Percentiles rank a stretch among this genome's conserved stretches.
phyloP scores from a whole-genome alignment of 2,113 vertebrate species.

The Scomber scombrus region DNA sequence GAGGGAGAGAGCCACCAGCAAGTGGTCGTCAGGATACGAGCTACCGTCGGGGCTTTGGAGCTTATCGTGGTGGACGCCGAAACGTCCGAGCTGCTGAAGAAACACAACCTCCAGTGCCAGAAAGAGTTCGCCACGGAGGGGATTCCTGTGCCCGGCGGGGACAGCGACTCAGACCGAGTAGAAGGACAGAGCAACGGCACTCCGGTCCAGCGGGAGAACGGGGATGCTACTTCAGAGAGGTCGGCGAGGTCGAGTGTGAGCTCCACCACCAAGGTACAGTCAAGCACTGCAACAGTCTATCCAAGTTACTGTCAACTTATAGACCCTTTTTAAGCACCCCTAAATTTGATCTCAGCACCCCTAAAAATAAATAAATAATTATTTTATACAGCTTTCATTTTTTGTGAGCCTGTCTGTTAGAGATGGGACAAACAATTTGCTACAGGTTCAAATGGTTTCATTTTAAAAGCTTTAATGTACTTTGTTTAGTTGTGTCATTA shows the following conservation, averaged over 20 bases:
- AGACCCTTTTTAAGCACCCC: too few relatives aligned
- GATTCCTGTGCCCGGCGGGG: constrained; percentile 70
- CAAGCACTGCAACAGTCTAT: neutral
- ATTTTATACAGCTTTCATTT: too few relatives aligned
- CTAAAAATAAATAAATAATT: too few relatives aligned
- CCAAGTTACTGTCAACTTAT: too few relatives aligned
- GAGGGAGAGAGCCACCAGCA: constrained; percentile 94
- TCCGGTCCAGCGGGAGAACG: constrained; percentile 67
- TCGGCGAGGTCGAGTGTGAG: constrained; percentile 62
- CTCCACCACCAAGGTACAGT: constrained; percentile 69
- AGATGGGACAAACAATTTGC: too few relatives aligned
- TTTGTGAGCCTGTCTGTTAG: too few relatives aligned
- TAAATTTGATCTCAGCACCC: too few relatives aligned
- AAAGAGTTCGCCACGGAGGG: constrained; percentile 83
- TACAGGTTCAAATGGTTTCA: too few relatives aligned
- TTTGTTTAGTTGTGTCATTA: too few relatives aligned
- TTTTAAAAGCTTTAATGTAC: too few relatives aligned
- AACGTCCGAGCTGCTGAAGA: constrained; percentile 84
- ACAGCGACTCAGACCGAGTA: constrained; percentile 61
- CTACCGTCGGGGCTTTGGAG: constrained; percentile 82
- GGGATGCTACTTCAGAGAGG: constrained; percentile 59
- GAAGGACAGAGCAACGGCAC: constrained; percentile 62
- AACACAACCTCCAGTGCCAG: constrained; percentile 82
- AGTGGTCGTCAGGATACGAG: constrained; percentile 92
- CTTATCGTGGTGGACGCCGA: constrained; percentile 90